Evolutionary conservation across 2,113 vertebrate species (phyloP), one percentile per base, ranked within the genome.

Genomic region (Circaetus gallicus): DNA sequence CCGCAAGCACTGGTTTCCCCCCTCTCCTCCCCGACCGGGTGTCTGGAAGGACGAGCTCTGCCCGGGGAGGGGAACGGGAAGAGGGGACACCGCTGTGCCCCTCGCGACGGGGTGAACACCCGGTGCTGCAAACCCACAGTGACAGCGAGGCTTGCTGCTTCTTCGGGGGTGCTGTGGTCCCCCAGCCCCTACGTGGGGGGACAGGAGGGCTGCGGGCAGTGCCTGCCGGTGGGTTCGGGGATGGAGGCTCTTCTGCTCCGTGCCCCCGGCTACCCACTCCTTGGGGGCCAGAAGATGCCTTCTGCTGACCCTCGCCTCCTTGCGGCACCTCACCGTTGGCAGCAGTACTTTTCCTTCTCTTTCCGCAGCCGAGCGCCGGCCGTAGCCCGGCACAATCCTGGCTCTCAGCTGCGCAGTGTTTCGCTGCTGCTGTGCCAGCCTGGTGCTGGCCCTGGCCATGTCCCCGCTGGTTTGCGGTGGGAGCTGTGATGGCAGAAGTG

Each of bases 391-490:
- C 16, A 1, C 43, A 12, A 7, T 28, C n/a, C 20, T 11, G 3
- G n/a, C 38, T n/a, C 66, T 25, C 3, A 4, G 24, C 36, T 26
- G 18, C 2, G 7, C 17, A 11, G 16, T 26, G 15, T 29, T n/a
- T 28, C 43, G 28, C 19, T 9, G 21, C 56, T 13, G 9, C 43
- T 28, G 32, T 12, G 13, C 40, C n/a, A 45, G 65, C 22, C 19
- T 1, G 2, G 17, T 34, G 31, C 28, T 16, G 10, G 15, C 19
- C 5, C 5, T 38, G n/a, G 38, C 20, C 0, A 2, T 3, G 11
- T 28, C 17, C 17, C 8, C 0, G 0, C 8, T 65, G 31, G 50
- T 43, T 17, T 7, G 24, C 0, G 0, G 17, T 19, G n/a, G 53
- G 20, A 66, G 29, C 34, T 36, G 16, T 55, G 32, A 14, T 18